Base-by-base conservation (phyloP, 2,888 invertebrate genomes). In the Lepidonotus clava region DNA sequence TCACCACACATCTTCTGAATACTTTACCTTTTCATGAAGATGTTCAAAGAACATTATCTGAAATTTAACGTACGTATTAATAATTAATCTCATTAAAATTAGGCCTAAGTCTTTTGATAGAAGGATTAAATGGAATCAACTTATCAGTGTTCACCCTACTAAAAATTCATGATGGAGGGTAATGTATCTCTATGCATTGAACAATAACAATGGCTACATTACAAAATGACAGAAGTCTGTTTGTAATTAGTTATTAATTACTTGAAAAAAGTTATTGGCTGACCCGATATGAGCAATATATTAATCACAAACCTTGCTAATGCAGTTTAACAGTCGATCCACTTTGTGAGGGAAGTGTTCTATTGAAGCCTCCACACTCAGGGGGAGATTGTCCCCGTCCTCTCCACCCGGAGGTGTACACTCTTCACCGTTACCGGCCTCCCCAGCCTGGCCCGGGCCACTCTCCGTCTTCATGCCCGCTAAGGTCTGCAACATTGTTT, bases 331-430 rank as follows among this genome's bases (percentile, higher is more conserved):
- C 38, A 94, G 91, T 76, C 91, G 90, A 88, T 94, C 94, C 61
- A 94, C 92, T 86, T 93, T 92, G 67, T 92, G 92, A 0, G 93
- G 93, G 87, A 94, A 93, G 76, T 92, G 87, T n/a, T 92, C 92
- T 21, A 93, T 71, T 71, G 71, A 11, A 71, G n/a, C n/a, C 6
- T 71, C 36, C 5, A 71, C 36, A 38, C 71, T 71, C 5, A 38
- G 71, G 11, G 36, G 36, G 4, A 71, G 36, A n/a, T n/a, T 11
- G 38, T 71, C 71, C 1, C 11, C 8, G 21, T 36, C 34, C 1
- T 71, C 71, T n/a, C 46, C 8, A 46, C 18, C 8, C 46, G 8
- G 8, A 46, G 46, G 8, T 8, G 46, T 11, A 8, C 8, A 18
- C 8, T 46, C 46, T 46, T 18, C 46, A 18, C 46, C 46, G 46